A percentile compares a stretch with the other conserved stretches of the same genome.
Conservation (phyloP, 2,888 invertebrate genomes). For the Lobophora halterata region DNA sequence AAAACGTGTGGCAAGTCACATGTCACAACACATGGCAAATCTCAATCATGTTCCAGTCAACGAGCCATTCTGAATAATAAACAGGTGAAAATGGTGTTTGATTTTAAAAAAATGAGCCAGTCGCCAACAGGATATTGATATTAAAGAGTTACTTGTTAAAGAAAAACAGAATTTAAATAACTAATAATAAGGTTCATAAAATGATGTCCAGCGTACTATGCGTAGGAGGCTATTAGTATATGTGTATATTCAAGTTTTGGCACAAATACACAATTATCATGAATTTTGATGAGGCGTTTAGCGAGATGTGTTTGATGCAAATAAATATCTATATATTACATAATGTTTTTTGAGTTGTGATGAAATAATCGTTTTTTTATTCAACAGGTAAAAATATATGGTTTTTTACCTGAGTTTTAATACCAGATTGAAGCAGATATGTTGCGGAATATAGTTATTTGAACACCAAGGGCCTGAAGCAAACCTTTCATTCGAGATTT, state of each 20-base stretch:
- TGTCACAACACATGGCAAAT: too few species aligned
- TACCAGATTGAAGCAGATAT: too few species aligned
- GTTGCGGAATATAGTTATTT: too few species aligned
- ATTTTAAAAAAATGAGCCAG: slow-evolving; percentile 37
- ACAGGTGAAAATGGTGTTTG: slow-evolving; percentile 64
- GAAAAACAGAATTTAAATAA: slow-evolving; percentile 28
- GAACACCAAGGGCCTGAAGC: too few species aligned
- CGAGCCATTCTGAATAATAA: slow-evolving; percentile 53
- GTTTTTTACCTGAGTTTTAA: too few species aligned
- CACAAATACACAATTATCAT: slow-evolving; percentile 7
- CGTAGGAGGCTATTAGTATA: slow-evolving; percentile 8
- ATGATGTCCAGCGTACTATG: slow-evolving; percentile 4
- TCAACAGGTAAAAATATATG: too few species aligned
- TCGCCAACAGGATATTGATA: slow-evolving; percentile 54
- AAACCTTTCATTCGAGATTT: too few species aligned
- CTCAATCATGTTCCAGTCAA: slow-evolving; percentile 31
- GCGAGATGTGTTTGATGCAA: neutral
- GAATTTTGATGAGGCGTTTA: neutral
- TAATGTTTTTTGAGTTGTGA: too few species aligned
- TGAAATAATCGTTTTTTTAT: too few species aligned
- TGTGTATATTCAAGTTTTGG: slow-evolving; percentile 7
- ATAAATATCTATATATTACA: neutral
- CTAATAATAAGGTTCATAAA: neutral
- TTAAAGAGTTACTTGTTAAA: slow-evolving; percentile 33
- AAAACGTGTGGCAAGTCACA: too few species aligned